Conservation (phyloP, 2,113 vertebrate genomes). For the Elephantulus edwardii region DNA sequence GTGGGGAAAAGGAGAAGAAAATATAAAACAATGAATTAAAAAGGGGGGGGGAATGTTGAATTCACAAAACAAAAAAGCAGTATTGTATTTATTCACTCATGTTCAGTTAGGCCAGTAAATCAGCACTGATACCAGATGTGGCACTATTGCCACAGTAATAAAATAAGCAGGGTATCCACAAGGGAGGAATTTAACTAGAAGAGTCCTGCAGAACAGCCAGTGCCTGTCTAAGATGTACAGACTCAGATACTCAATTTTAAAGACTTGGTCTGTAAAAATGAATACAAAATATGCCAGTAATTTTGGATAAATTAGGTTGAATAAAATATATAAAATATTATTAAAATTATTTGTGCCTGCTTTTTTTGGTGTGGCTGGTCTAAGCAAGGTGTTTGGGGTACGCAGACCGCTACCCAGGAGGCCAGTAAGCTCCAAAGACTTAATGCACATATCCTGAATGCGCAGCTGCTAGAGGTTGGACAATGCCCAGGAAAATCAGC, state of each 20-base stretch:
- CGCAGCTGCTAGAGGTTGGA: not conserved
- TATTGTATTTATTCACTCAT: not conserved
- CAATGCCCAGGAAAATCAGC: not conserved
- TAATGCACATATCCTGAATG: not conserved
- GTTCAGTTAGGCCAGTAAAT: not conserved
- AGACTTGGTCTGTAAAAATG: not conserved
- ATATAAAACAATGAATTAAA: no score
- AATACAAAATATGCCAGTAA: not conserved
- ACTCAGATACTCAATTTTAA: not conserved
- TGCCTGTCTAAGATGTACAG: not conserved
- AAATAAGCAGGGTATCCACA: rapidly evolving
- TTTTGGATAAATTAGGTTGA: not conserved
- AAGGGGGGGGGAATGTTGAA: not conserved
- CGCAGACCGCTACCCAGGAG: not conserved
- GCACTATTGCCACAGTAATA: not conserved
- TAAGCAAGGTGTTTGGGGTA: not conserved
- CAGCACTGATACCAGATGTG: not conserved
- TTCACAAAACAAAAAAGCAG: not conserved
- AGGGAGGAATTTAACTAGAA: not conserved
- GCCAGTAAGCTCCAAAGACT: not conserved
- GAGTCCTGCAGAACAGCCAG: no score
- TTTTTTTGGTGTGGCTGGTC: no score
- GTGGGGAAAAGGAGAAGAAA: no score
- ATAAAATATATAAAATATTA: not conserved
- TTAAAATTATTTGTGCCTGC: not conserved